Evolutionary conservation across 2,888 invertebrate species (phyloP), one percentile per base, ranked within the genome.

Genomic region (Euzophera pinguis): DNA sequence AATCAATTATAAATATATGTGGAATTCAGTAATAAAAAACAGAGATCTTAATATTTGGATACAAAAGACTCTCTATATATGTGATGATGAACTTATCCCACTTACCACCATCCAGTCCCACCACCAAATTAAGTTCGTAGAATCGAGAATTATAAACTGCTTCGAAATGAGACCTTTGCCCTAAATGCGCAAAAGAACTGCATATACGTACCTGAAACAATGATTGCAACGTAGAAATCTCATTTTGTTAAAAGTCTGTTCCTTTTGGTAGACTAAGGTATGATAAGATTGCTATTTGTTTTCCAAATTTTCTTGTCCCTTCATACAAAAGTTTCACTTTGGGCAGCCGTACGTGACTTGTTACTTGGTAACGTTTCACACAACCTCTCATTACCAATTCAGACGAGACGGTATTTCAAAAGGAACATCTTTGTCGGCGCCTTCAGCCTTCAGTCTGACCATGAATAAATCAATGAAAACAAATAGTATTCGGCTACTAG

Each of bases 381-480:
- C 64, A 76, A 71, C 72, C 74, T 78, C 86, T 85, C 84, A 88
- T 88, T 88, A 86, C 75, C 64, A 81, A 84, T 84, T 86, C 84
- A 77, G 76, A 84, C 71, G 72, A 79, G 77, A 72, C 66, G 67
- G 59, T 74, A 63, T 84, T 84, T 83, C 80, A 78, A 85, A 84
- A 78, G 75, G 65, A 70, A 74, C 78, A 82, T 79, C 77, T 71
- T 69, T 77, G 84, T 77, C 87, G 88, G 90, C 86, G 80, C 80
- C 87, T 86, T 84, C 66, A 81, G 82, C 82, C 78, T 72, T 62
- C 69, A 67, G 64, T 75, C 70, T 77, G 85, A 85, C 88, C 88
- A 86, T 89, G 90, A 89, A 90, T 88, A 89, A 86, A 88, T 88
- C 84, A 87, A 88, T 88, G 87, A 90, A 89, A 90, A 90, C 89